Evolutionary conservation across 2,888 invertebrate genomes (phyloP), one percentile per base, ranked within the genome.

Genomic region (Marronus borbonicus): DNA sequence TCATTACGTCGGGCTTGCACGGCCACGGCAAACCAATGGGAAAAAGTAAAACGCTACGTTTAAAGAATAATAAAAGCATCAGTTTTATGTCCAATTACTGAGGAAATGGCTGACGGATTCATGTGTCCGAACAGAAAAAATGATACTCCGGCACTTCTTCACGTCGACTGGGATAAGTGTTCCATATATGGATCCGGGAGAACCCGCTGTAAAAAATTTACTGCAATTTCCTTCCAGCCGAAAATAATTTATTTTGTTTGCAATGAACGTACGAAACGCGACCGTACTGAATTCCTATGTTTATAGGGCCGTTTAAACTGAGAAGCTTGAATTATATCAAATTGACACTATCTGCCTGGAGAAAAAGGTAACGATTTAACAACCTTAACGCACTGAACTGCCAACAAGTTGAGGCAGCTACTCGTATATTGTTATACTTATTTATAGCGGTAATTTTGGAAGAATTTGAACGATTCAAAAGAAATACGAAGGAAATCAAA

Each of bases 31-130:
- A 28, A n/a, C 69, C 39, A 58, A 24, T 58, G 72, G 55, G 72
- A 72, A 72, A 72, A 72, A 72, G 72, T 72, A 72, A 72, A 72
- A 72, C 65, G 72, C 60, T 69, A 72, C 77, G 77, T 72, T 77
- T 77, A 77, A 70, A 77, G 77, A 77, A 70, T 77, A 77, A 77
- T 77, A 77, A 77, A 77, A 70, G 70, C 77, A 77, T 77, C 77
- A 77, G 70, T 72, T 72, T 77, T 77, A 77, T 77, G 77, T 77
- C 70, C 77, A 77, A 77, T 77, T 77, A 77, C 77, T 58, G 72
- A 36, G 72, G 58, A 72, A 72, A 72, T 72, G 72, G 72, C 39
- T 36, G 72, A 55, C 58, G 72, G 72, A 72, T 72, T 72, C 72
- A 58, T 39, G 72, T 72, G 72, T 72, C 72, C 72, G 72, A 72